These are phyloP conservation scores for Phalacrocorax carbo DNA, from an alignment of 2,113 vertebrate species.

Conservation along the genomic window DNA sequence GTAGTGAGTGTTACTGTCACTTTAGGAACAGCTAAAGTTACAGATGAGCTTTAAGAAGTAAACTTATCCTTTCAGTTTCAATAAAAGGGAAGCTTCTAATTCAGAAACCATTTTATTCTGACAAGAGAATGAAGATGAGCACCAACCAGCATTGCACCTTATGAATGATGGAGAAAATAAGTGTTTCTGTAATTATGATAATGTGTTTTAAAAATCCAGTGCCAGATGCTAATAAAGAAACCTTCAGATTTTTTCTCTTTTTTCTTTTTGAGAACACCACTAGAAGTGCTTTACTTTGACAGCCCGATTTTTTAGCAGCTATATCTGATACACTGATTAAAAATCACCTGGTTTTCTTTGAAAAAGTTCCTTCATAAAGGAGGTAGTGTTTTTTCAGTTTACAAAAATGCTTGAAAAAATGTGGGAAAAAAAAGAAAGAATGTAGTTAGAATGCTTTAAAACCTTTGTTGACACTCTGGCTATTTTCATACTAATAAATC, in stretches of 20 bases:
- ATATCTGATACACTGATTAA: neutral
- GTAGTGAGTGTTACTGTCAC: neutral
- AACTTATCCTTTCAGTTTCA: slow-evolving; percentile 35
- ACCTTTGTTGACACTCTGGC: neutral
- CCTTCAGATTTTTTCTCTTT: slow-evolving; percentile 25
- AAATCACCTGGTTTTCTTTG: slow-evolving; percentile 1
- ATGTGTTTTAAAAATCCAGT: neutral
- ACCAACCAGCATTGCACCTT: neutral
- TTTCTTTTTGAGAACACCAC: slow-evolving; percentile 6
- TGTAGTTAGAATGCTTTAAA: neutral
- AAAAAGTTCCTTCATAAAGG: neutral
- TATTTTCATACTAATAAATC: neutral
- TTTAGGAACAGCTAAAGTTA: slow-evolving; percentile 38
- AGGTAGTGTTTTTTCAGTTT: neutral
- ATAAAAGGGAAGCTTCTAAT: neutral
- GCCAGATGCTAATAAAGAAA: neutral
- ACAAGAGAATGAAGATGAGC: neutral
- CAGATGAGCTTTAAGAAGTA: slow-evolving; percentile 7
- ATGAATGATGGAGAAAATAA: slow-evolving; percentile 22
- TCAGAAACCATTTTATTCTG: slow-evolving; percentile 38
- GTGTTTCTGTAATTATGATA: neutral
- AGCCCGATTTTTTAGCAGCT: neutral
- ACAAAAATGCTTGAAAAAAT: neutral
- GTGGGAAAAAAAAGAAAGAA: too few relatives aligned
- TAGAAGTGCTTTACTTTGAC: neutral